These are phyloP conservation scores for Lepidonotus clava DNA, from an alignment of 2,888 invertebrate species.

Conservation along the genomic window DNA sequence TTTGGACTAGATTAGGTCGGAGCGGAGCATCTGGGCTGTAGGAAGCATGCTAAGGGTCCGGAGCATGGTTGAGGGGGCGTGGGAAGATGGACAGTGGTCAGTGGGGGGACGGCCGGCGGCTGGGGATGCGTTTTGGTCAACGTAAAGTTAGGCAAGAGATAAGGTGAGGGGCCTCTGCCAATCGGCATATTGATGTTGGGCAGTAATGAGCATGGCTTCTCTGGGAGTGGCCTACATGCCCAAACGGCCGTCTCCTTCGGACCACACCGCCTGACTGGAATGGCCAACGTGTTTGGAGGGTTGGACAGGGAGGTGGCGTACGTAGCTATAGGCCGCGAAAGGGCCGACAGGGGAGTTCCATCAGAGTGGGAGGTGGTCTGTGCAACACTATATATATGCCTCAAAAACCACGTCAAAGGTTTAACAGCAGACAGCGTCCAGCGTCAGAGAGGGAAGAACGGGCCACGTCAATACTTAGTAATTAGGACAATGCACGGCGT, in stretches of 20 bases:
- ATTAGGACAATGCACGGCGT: background rate
- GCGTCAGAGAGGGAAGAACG: too few species aligned
- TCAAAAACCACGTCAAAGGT: background rate
- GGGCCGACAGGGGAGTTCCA: background rate
- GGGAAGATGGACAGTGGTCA: background rate
- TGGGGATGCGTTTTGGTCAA: background rate
- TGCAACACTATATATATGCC: too few species aligned
- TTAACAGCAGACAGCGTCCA: too few species aligned
- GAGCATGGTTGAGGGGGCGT: background rate
- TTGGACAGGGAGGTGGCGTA: too few species aligned
- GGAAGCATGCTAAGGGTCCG: background rate
- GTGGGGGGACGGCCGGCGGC: background rate
- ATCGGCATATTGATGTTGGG: conserved; percentile 9
- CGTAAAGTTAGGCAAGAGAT: background rate
- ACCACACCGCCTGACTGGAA: background rate
- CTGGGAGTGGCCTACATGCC: background rate
- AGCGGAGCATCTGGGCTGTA: background rate
- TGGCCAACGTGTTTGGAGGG: background rate
- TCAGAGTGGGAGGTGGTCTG: background rate
- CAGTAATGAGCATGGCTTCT: conserved; percentile 10
- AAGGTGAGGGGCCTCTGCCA: background rate
- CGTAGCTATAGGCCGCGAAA: background rate
- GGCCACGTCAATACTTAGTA: background rate
- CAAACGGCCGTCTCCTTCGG: background rate
- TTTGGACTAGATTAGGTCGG: background rate